These are phyloP conservation scores for Agelas oroides DNA, from an alignment of 37 sponge, comb jelly and placozoan species.

Conservation along the genomic window DNA sequence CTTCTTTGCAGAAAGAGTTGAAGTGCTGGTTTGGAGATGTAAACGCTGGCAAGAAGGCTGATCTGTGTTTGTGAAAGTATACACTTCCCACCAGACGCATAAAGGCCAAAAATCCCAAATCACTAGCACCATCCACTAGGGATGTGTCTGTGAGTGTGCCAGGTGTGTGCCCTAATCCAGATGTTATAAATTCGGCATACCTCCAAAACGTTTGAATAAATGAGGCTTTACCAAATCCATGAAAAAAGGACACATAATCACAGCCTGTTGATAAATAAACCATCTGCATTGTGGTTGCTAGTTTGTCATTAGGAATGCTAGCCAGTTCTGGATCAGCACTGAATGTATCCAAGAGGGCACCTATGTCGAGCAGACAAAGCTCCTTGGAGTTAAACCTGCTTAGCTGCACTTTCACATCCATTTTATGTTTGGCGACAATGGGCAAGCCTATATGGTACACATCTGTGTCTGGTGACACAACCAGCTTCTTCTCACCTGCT, in stretches of 20 bases:
- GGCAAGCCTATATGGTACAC: conserved; percentile 7
- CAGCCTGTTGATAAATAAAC: neutral
- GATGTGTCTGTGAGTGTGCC: conserved; percentile 2
- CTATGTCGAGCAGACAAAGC: neutral
- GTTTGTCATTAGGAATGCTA: no score
- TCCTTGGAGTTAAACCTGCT: neutral
- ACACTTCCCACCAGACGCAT: conserved; percentile 1
- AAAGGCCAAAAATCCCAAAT: conserved; percentile 6
- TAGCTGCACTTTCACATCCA: neutral
- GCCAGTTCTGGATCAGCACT: conserved; percentile 7
- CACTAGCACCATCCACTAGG: neutral
- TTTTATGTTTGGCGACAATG: neutral
- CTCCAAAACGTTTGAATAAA: neutral
- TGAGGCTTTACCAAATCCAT: conserved; percentile 10
- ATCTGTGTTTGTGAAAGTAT: conserved; percentile 13
- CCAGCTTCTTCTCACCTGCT: neutral
- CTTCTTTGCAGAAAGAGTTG: no score
- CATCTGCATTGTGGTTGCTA: neutral
- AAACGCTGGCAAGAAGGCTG: neutral
- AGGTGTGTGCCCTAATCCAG: neutral
- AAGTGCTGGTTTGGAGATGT: neutral
- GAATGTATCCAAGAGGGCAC: neutral
- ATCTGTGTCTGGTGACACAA: conserved; percentile 27
- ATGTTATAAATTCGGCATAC: conserved; percentile 21
- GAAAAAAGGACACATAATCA: conserved; percentile 25